Evolutionary conservation across 1,140 invertebrate species (phyloP).

Genomic region (Meloidogyne floridensis): DNA sequence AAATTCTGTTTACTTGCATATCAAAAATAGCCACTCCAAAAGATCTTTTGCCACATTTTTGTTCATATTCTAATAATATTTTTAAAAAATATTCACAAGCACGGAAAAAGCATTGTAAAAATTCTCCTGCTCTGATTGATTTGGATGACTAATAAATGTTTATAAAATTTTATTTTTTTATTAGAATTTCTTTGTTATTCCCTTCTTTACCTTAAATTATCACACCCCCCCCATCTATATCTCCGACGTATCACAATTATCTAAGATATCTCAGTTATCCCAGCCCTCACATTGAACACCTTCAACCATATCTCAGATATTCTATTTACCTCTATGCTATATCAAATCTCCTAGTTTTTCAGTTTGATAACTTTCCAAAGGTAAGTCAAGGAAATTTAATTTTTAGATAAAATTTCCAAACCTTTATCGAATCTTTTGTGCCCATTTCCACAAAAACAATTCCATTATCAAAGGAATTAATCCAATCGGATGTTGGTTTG

Average conservation of each 20-base stretch:
- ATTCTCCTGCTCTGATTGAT: conserved; percentile 39
- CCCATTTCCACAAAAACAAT: conserved; percentile 54
- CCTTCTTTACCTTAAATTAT: too few relatives aligned
- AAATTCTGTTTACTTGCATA: conserved; percentile 43
- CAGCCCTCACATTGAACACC: too few relatives aligned
- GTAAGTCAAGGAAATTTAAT: too few relatives aligned
- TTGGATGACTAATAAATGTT: background rate
- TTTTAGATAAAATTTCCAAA: background rate
- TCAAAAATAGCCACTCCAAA: conserved; percentile 56
- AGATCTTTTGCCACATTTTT: conserved; percentile 38
- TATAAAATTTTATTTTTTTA: background rate
- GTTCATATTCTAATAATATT: conserved; percentile 46
- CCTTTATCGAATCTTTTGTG: conserved; percentile 46
- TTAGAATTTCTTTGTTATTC: background rate
- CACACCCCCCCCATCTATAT: too few relatives aligned
- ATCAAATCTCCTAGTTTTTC: too few relatives aligned
- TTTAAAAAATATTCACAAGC: conserved; percentile 57
- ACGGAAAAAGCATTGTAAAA: conserved; percentile 46
- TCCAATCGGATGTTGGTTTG: conserved; percentile 33
- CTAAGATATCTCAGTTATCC: too few relatives aligned
- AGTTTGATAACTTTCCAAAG: too few relatives aligned
- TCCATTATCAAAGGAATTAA: conserved; percentile 49
- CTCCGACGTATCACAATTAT: too few relatives aligned
- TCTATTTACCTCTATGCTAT: too few relatives aligned
- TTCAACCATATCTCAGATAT: too few relatives aligned